Conservation (phyloP, 1,140 invertebrate species). For the Aphidius gifuensis region DNA sequence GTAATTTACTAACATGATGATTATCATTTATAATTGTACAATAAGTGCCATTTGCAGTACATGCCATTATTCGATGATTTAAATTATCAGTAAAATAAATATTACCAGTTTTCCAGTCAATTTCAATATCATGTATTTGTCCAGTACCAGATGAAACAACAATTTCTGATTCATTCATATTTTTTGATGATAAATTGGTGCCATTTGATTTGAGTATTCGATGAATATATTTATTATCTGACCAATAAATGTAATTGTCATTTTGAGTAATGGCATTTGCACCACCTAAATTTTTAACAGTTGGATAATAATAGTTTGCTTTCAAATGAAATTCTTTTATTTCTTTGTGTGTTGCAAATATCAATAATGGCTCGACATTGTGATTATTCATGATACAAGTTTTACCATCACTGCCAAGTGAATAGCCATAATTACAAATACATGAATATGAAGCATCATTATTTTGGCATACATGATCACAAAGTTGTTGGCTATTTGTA, state of each 20-base stretch:
- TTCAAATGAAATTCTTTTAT: constrained; percentile 55
- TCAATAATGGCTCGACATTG: constrained; percentile 61
- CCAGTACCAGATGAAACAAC: constrained; percentile 59
- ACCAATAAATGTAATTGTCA: constrained; percentile 70
- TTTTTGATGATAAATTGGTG: constrained; percentile 60
- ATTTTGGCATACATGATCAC: constrained; percentile 84
- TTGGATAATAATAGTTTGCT: constrained; percentile 47
- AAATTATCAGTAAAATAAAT: constrained; percentile 78
- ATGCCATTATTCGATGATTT: constrained; percentile 71
- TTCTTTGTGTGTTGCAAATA: constrained; percentile 61
- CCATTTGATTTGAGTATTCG: constrained; percentile 61
- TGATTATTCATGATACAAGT: constrained; percentile 65
- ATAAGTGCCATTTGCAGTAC: constrained; percentile 60
- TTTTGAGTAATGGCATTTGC: constrained; percentile 69
- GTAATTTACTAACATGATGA: constrained; percentile 56
- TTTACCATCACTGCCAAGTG: constrained; percentile 61
- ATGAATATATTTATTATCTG: constrained; percentile 46
- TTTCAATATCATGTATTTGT: constrained; percentile 70
- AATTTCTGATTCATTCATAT: constrained; percentile 59
- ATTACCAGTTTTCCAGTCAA: constrained; percentile 80
- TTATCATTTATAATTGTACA: constrained; percentile 62
- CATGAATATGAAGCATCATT: constrained; percentile 74
- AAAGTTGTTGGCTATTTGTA: constrained; percentile 59
- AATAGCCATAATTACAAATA: constrained; percentile 74
- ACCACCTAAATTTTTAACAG: constrained; percentile 57